Percentiles rank a stretch among this genome's conserved stretches.
phyloP scores from a whole-genome alignment of 2,113 vertebrate species.

The Rhynchomys soricoides region DNA sequence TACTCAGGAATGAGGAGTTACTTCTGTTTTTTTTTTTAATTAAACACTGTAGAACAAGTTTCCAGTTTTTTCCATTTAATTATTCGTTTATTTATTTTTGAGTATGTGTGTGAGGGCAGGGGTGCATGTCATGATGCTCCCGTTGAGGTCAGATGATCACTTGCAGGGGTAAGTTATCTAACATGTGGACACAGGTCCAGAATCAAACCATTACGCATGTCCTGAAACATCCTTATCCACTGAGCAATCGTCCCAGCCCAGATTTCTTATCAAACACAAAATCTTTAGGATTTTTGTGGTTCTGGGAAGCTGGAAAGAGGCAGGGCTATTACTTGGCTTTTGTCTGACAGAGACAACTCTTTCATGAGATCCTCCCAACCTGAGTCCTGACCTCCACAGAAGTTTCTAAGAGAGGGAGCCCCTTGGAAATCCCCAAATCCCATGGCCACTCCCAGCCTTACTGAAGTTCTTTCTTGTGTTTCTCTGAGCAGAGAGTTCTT shows the following conservation, averaged over 20 bases:
- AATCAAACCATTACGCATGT: background rate
- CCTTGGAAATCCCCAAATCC: background rate
- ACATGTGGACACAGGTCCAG: background rate
- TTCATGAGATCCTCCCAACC: background rate
- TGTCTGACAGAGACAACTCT: background rate
- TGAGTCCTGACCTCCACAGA: background rate
- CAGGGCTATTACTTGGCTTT: background rate
- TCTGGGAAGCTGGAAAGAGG: background rate
- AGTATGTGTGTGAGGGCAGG: background rate
- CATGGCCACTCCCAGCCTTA: background rate
- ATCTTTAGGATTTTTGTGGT: background rate
- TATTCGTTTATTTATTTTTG: background rate
- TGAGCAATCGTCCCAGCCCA: background rate
- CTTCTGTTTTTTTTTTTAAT: background rate
- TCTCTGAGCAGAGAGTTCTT: constrained; percentile 7
- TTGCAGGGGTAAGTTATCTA: background rate
- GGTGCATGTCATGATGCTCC: background rate
- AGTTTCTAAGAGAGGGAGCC: background rate
- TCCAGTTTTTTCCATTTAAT: background rate
- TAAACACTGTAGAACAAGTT: background rate
- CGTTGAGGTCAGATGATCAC: background rate
- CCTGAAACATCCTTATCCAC: background rate
- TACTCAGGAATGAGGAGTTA: background rate
- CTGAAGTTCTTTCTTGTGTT: background rate
- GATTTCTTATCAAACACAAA: background rate